Conservation (phyloP, 2,888 invertebrate species). For the Timandra comae region DNA sequence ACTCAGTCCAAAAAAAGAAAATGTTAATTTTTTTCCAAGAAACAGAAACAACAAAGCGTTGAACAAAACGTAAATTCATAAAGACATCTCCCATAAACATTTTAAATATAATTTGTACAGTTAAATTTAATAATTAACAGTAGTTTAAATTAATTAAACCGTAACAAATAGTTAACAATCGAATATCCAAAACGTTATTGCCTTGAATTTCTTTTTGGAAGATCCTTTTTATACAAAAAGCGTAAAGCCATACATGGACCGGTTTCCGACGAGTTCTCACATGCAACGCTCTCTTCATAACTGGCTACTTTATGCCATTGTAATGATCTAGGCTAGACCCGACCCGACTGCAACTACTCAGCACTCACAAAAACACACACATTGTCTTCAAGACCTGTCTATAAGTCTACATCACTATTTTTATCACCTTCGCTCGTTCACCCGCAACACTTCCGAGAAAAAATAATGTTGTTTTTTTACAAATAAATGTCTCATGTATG, state of each 20-base stretch:
- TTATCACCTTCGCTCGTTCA: conserved; percentile 41
- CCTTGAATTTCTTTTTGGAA: conserved; percentile 40
- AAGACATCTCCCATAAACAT: too few relatives aligned
- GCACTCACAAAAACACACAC: conserved; percentile 58
- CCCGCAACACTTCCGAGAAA: conserved; percentile 46
- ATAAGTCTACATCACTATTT: conserved; percentile 30
- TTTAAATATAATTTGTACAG: too few relatives aligned
- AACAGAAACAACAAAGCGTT: too few relatives aligned
- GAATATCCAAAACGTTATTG: conserved; percentile 23
- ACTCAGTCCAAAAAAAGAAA: too few relatives aligned
- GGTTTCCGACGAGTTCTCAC: conserved; percentile 55
- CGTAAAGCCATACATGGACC: conserved; percentile 52
- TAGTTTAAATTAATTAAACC: too few relatives aligned
- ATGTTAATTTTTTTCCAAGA: too few relatives aligned
- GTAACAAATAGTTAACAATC: neutral
- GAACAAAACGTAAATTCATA: too few relatives aligned
- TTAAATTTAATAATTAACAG: conserved; percentile 6
- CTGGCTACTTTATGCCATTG: conserved; percentile 72
- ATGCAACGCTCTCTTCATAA: conserved; percentile 61
- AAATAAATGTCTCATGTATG: conserved; percentile 20
- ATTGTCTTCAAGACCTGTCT: conserved; percentile 61
- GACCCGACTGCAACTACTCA: conserved; percentile 44
- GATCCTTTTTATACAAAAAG: conserved; percentile 56
- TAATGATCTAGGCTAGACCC: conserved; percentile 69
- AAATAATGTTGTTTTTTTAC: conserved; percentile 29